These are phyloP conservation scores for Arion vulgaris DNA, from an alignment of 1,140 invertebrate species.

Conservation along the genomic window DNA sequence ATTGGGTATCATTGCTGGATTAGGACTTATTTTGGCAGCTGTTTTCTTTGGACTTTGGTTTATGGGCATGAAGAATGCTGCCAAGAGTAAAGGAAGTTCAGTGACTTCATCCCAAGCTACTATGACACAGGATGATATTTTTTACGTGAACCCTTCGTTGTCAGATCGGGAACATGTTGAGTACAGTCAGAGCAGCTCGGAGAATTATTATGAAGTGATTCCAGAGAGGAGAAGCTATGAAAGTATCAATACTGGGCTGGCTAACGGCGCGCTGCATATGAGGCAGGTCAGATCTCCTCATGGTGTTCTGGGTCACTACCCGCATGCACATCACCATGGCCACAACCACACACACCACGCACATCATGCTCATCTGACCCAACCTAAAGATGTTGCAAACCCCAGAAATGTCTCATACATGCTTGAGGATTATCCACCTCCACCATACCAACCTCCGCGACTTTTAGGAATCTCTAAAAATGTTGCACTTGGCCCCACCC, in stretches of 20 bases:
- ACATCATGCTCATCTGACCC: constrained; percentile 31
- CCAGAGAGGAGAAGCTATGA: constrained; percentile 68
- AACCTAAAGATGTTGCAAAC: constrained; percentile 5
- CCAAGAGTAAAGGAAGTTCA: constrained; percentile 60
- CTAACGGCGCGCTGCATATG: constrained; percentile 36
- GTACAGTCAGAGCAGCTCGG: constrained; percentile 67
- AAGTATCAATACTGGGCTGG: constrained; percentile 65
- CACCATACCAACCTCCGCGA: constrained; percentile 64
- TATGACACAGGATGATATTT: constrained; percentile 71
- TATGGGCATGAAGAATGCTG: constrained; percentile 51
- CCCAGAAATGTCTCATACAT: constrained; percentile 46
- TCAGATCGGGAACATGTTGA: constrained; percentile 63
- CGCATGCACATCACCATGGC: constrained; percentile 40
- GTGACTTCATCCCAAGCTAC: constrained; percentile 69
- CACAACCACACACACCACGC: constrained; percentile 29
- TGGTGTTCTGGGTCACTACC: constrained; percentile 29
- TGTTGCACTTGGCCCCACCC: neutral
- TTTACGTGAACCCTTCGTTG: constrained; percentile 68
- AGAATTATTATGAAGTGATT: constrained; percentile 70
- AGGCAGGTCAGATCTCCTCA: constrained; percentile 22
- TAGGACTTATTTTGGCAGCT: constrained; percentile 57
- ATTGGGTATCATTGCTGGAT: constrained; percentile 62
- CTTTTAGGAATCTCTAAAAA: constrained; percentile 33
- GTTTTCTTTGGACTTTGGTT: constrained; percentile 64
- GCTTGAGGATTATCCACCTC: constrained; percentile 66